These are phyloP conservation scores for Perca schrenkii DNA, from an alignment of 2,113 vertebrate species.

Conservation along the genomic window DNA sequence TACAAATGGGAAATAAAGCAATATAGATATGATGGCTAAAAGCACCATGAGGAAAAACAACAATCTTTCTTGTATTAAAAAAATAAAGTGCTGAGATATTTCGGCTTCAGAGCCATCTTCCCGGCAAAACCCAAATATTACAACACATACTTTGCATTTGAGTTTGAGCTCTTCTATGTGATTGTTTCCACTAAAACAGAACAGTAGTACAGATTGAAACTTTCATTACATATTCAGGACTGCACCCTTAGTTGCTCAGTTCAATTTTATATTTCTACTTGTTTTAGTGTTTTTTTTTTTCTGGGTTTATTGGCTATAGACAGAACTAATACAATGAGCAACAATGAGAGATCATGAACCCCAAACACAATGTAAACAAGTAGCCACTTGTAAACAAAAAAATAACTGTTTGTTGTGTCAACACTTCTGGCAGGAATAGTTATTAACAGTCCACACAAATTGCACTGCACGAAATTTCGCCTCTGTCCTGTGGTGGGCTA, in stretches of 20 bases:
- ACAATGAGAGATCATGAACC: not conserved
- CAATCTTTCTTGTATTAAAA: not conserved
- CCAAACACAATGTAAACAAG: not conserved
- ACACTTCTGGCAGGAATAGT: slow-evolving; percentile 27
- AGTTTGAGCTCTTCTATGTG: not conserved
- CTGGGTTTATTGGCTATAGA: not conserved
- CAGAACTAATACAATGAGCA: not conserved
- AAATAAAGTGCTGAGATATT: not conserved
- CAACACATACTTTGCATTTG: not conserved
- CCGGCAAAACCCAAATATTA: slow-evolving; percentile 2
- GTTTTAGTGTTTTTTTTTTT: not conserved
- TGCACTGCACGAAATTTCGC: slow-evolving; percentile 50
- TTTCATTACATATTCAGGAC: not conserved
- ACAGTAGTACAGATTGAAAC: not conserved
- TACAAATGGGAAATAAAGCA: not conserved
- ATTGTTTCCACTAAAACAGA: not conserved
- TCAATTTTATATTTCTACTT: not conserved
- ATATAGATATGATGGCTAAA: not conserved
- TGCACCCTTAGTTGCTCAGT: not conserved
- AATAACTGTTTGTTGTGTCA: not conserved
- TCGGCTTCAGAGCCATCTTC: not conserved
- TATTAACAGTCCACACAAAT: slow-evolving; percentile 46
- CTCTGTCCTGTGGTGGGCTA: slow-evolving; percentile 48
- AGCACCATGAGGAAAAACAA: not conserved
- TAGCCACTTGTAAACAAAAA: not conserved